phyloP scores from a whole-genome alignment of 2,888 invertebrate species.

The Lutraria lutraria region DNA sequence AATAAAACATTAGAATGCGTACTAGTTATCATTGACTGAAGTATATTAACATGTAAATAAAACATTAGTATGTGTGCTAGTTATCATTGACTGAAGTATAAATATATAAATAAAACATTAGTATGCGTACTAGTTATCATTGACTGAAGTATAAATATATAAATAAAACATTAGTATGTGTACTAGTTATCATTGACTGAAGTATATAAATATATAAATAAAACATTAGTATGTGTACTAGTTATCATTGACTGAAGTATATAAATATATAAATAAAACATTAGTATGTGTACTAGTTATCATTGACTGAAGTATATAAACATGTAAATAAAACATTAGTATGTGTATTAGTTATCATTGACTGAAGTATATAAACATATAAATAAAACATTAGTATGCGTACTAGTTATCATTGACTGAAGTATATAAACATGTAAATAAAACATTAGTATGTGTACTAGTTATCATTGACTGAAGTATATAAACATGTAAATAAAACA shows the following conservation, averaged over 20 bases:
- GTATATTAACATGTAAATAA: not conserved
- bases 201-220: slow-evolving; percentile 32
- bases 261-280: not conserved
- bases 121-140: not conserved
- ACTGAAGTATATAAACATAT: slow-evolving; percentile 58
- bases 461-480: slow-evolving; percentile 60
- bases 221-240: not conserved
- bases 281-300: not conserved
- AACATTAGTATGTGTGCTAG: not conserved
- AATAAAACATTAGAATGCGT: not conserved
- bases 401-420: slow-evolving; percentile 50
- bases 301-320: slow-evolving; percentile 61
- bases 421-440: slow-evolving; percentile 31
- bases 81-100: not conserved
- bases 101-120: not conserved
- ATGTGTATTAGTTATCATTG: not conserved
- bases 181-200: slow-evolving; percentile 50
- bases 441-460: not conserved
- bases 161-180: not conserved
- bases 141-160: not conserved
- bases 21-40: slow-evolving; percentile 56
- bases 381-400: not conserved
- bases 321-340: not conserved
- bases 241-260: slow-evolving; percentile 60
- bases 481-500: not conserved